Conservation (phyloP, 1,140 invertebrate genomes). For the Drepana arcuata region DNA sequence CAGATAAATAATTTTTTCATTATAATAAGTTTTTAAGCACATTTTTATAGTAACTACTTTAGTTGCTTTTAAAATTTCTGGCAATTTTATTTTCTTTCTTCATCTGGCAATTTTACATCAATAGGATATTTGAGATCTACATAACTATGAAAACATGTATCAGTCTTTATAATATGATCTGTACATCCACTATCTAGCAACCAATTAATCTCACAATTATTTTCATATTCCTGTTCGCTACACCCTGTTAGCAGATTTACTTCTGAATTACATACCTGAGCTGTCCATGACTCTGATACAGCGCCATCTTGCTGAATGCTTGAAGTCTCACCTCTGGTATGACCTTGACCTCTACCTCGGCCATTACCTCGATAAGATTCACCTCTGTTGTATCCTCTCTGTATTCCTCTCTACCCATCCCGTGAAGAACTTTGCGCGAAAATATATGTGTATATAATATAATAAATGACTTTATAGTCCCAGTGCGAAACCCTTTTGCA, state of each 20-base stretch:
- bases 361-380: constrained; percentile 18
- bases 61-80: constrained; percentile 30
- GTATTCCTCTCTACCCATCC: constrained; percentile 20
- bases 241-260: constrained; percentile 7
- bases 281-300: constrained; percentile 24
- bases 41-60: constrained; percentile 32
- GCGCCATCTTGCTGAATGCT: too few species aligned
- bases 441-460: too few species aligned
- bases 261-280: constrained; percentile 19
- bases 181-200: constrained; percentile 44
- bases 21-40: constrained; percentile 14
- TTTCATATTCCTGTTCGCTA: constrained; percentile 8
- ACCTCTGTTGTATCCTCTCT: constrained; percentile 21
- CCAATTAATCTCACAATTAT: constrained; percentile 32
- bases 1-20: constrained; percentile 18
- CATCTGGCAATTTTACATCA: constrained; percentile 25
- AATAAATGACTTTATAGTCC: too few species aligned
- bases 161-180: constrained; percentile 44
- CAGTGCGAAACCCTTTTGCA: too few species aligned
- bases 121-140: constrained; percentile 29
- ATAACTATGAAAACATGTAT: constrained; percentile 33
- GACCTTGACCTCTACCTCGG: constrained; percentile 19
- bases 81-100: too few species aligned
- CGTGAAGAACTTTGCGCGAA: too few species aligned
- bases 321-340: constrained; percentile 15